A percentile compares a stretch with the other conserved stretches of the same genome.
Evolutionary conservation across 2,113 vertebrate species (phyloP).

Genomic region (Hypocryptadius cinnamomeus): DNA sequence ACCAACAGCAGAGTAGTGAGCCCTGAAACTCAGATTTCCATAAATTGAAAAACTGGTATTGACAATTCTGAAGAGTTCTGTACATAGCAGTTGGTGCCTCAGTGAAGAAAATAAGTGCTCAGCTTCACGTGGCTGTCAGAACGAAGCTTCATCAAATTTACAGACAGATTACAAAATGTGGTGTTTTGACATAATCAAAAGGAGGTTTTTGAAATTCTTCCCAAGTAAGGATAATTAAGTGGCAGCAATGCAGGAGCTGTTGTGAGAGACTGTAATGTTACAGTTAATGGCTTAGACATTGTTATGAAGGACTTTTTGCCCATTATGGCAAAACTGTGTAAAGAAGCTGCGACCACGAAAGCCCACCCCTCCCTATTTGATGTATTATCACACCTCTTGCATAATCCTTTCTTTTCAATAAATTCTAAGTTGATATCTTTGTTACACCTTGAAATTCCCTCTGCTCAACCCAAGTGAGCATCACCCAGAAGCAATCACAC

Average conservation of each 20-base stretch:
- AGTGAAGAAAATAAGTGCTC: background rate
- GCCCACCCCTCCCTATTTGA: background rate
- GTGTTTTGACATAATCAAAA: constrained; percentile 36
- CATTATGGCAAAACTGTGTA: background rate
- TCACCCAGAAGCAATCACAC: background rate
- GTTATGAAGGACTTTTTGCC: background rate
- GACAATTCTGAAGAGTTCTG: background rate
- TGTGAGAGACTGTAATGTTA: background rate
- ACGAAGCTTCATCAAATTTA: background rate
- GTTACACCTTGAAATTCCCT: background rate
- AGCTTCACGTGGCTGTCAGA: background rate
- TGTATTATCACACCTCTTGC: background rate
- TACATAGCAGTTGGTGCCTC: fast-evolving
- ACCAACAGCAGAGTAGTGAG: background rate
- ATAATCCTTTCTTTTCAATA: background rate
- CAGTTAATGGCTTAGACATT: background rate
- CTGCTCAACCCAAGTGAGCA: background rate
- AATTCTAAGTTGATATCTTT: background rate
- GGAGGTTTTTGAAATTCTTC: constrained; percentile 32
- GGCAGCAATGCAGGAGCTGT: background rate
- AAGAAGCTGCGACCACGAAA: background rate
- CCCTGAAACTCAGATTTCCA: background rate
- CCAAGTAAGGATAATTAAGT: constrained; percentile 6
- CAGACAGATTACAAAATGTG: constrained; percentile 22
- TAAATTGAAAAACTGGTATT: background rate